Evolutionary conservation across 2,797 vertebrate genomes (phyloP).

Genomic region (Carcharodon carcharias): DNA sequence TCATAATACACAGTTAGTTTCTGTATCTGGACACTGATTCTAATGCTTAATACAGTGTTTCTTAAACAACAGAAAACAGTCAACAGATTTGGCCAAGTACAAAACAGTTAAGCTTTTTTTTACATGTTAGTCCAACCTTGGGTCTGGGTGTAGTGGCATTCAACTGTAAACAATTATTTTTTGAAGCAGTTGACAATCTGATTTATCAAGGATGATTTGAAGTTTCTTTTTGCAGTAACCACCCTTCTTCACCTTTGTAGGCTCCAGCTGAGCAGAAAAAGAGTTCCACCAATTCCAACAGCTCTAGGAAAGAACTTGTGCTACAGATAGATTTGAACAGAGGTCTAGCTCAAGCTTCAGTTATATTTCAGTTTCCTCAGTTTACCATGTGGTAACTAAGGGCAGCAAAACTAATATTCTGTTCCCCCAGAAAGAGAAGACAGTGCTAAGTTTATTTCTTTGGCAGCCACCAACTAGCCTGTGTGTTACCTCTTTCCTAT

Average conservation of each 20-base stretch:
- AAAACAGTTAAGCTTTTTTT: slow-evolving; percentile 57
- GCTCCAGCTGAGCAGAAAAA: slow-evolving; percentile 50
- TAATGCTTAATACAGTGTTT: slow-evolving; percentile 58
- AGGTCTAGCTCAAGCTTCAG: slow-evolving; percentile 74
- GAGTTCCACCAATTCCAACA: slow-evolving; percentile 57
- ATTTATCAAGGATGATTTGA: slow-evolving; percentile 83
- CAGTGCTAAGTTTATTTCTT: slow-evolving; percentile 62
- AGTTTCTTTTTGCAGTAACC: slow-evolving; percentile 63
- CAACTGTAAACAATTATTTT: slow-evolving; percentile 95
- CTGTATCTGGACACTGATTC: slow-evolving; percentile 46
- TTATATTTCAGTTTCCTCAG: slow-evolving; percentile 54
- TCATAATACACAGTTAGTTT: slow-evolving; percentile 58
- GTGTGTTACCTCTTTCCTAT: slow-evolving; percentile 97
- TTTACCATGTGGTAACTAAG: slow-evolving; percentile 57
- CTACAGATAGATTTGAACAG: slow-evolving; percentile 80
- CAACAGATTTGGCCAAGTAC: slow-evolving; percentile 57
- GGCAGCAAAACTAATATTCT: slow-evolving; percentile 68
- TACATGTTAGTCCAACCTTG: slow-evolving; percentile 61
- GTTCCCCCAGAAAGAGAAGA: slow-evolving; percentile 57
- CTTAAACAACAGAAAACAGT: slow-evolving; percentile 55
- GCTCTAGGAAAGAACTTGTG: slow-evolving; percentile 63
- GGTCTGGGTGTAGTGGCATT: slow-evolving; percentile 79
- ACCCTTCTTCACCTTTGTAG: slow-evolving; percentile 59
- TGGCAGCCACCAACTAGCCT: slow-evolving; percentile 67
- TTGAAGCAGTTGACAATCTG: slow-evolving; percentile 49